phyloP scores from a whole-genome alignment of 1,140 invertebrate species.

The Nephila pilipes region DNA sequence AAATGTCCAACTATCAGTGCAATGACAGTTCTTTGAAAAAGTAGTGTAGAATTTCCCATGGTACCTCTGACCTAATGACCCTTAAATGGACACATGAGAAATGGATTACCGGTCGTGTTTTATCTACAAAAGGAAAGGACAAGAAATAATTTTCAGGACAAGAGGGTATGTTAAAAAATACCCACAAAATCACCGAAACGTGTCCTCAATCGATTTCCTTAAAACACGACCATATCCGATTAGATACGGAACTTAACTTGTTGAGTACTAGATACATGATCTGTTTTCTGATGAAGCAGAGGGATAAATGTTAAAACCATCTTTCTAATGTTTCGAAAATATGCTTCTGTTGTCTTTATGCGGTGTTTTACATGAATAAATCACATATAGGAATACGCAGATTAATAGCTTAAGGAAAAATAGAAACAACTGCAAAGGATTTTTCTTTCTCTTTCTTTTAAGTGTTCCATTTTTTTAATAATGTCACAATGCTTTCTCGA shows the following conservation, averaged over 20 bases:
- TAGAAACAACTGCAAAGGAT: no score
- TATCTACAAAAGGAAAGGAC: not conserved
- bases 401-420: not conserved
- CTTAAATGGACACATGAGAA: not conserved
- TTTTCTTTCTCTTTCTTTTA: no score
- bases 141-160: not conserved
- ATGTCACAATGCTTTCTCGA: no score
- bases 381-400: not conserved
- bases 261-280: not conserved
- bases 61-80: not conserved
- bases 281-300: not conserved
- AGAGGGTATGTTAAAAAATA: not conserved
- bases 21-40: not conserved
- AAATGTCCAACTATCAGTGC: not conserved
- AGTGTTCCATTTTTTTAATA: no score
- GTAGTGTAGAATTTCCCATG: not conserved
- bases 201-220: not conserved
- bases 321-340: not conserved
- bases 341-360: not conserved
- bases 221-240: constrained; percentile 6
- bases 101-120: not conserved
- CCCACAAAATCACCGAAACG: not conserved
- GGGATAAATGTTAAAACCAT: not conserved
- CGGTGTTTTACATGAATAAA: not conserved
- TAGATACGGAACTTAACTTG: constrained; percentile 27